Evolutionary conservation across 2,113 vertebrate genomes (phyloP), one percentile per base, ranked within the genome.

Genomic region (Phyllostomus discolor): DNA sequence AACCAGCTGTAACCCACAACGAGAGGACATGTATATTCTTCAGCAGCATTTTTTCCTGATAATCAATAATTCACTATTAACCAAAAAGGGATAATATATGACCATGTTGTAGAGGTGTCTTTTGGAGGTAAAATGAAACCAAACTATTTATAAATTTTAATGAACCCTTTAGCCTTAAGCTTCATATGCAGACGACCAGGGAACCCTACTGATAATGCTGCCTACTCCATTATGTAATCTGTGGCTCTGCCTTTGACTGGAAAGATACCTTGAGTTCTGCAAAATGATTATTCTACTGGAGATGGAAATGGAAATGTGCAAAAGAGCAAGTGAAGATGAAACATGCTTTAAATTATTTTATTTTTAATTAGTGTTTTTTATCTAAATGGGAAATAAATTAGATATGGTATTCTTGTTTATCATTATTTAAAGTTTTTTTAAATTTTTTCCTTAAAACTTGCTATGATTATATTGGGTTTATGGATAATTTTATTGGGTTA

Each of bases 261-360:
- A 85, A 82, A 85, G 9, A n/a, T 7, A 43, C 62, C 1, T 20
- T 1, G 2, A 31, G 20, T 70, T 70, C 57, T 83, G 2, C 59
- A 35, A 89, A 95, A 80, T 76, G 33, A 48, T 50, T 26, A 10
- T 78, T 67, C 31, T 50, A 48, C 31, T 43, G 2, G 15, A 93
- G 90, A 93, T 76, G 8, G 15, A 93, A 92, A 93, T 76, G 8
- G 14, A 78, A 83, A 78, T 79, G 10, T 76, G 1, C 24, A 79
- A 22, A 93, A 57, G 1, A 75, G 17, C 78, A 38, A 79, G 38
- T 80, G 17, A 43, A 62, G 10, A 9, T 73, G 26, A 91, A 73
- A 54, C 4, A 1, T 66, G 14, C n/a, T 82, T 62, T 41, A 87
- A n/a, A 12, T 54, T 0, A 88, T 73, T 62, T 85, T 75, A 88